These are phyloP conservation scores for Eurytoma californica DNA, from an alignment of 2,888 invertebrate genomes.

Conservation along the genomic window DNA sequence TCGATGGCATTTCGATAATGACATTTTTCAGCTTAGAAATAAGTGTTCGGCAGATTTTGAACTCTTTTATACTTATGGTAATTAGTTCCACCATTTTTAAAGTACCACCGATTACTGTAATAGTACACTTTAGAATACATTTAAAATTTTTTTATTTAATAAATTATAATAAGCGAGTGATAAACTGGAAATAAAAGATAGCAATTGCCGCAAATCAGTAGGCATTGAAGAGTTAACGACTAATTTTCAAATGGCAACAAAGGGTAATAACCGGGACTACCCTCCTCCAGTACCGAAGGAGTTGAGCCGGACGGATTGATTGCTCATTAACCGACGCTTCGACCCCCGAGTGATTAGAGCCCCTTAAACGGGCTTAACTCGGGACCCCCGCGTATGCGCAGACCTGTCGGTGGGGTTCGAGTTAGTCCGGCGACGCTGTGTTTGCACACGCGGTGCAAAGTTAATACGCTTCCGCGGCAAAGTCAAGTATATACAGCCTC, in stretches of 20 bases:
- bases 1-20: not conserved
- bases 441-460: conserved; percentile 36
- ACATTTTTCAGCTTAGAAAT: not conserved
- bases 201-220: no score
- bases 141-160: no score
- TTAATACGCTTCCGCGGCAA: conserved; percentile 21
- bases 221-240: not conserved
- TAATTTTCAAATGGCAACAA: not conserved
- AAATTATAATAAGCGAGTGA: no score
- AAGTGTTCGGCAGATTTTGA: no score
- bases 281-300: not conserved
- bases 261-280: not conserved
- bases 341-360: not conserved
- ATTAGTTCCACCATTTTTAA: no score
- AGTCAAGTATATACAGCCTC: conserved; percentile 23
- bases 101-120: no score
- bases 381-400: not conserved
- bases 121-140: no score
- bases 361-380: conserved; percentile 10
- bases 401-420: not conserved
- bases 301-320: not conserved
- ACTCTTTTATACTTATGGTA: no score
- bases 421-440: not conserved
- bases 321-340: conserved; percentile 30
- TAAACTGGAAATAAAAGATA: no score